Evolutionary conservation across 1,140 invertebrate species (phyloP).

Genomic region (Acyrthosiphon pisum): DNA sequence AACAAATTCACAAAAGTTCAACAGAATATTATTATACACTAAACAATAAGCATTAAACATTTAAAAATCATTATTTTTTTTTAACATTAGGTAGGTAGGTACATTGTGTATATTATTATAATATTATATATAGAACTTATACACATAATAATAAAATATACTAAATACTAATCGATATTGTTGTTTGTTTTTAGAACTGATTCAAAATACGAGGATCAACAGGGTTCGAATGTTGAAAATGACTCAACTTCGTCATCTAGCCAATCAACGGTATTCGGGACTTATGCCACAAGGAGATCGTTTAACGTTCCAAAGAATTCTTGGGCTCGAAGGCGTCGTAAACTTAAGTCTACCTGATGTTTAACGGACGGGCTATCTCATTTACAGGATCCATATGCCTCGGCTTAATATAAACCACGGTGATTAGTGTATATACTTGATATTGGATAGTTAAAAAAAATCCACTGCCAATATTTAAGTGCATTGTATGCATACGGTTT

Average conservation of each 20-base stretch:
- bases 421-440: neutral
- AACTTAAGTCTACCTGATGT: slow-evolving; percentile 54
- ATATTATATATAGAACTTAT: too few species aligned
- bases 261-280: slow-evolving; percentile 42
- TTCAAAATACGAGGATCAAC: slow-evolving; percentile 52
- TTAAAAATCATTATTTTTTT: too few species aligned
- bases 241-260: slow-evolving; percentile 35
- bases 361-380: neutral
- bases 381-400: slow-evolving; percentile 14
- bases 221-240: slow-evolving; percentile 49
- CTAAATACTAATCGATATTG: too few species aligned
- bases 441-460: slow-evolving; percentile 13
- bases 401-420: neutral
- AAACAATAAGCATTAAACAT: too few species aligned
- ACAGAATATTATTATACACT: too few species aligned
- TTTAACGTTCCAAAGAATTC: slow-evolving; percentile 50
- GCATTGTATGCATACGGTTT: neutral
- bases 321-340: slow-evolving; percentile 52
- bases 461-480: neutral
- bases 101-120: too few species aligned
- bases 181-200: slow-evolving; percentile 2
- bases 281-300: slow-evolving; percentile 26
- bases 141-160: too few species aligned
- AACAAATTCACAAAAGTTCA: too few species aligned
- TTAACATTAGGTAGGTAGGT: too few species aligned